Evolutionary conservation across 1,140 invertebrate species (phyloP), one percentile per base, ranked within the genome.

Genomic region (Neuroterus valhalla): DNA sequence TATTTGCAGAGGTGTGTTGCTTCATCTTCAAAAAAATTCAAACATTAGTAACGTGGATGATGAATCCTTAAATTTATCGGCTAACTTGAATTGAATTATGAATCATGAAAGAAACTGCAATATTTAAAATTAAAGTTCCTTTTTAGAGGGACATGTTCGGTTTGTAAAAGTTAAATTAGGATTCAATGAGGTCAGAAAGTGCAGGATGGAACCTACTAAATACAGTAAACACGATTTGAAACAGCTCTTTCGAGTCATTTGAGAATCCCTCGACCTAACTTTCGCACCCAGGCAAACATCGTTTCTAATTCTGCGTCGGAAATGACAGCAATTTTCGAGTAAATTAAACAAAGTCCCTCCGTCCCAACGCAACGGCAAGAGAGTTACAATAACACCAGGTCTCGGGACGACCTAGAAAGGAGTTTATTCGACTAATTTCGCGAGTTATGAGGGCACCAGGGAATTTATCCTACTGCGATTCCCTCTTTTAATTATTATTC

Each of bases 271-370:
- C 31, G 5, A 23, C 21, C 45, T 23, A 74, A 76, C 69, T 79
- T 79, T 76, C 55, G 72, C 68, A 70, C 78, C 76, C 70, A 73
- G 74, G 67, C 74, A 76, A 70, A 73, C 69, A 73, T 71, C 52
- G 48, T 69, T 70, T 68, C 38, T 74, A 74, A 74, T 75, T 68
- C 66, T 71, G 50, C 50, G 55, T 50, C 68, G 66, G 73, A 76
- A 78, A 78, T 76, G 77, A 78, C 77, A 77, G 77, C 70, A 78
- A 82, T 81, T 82, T 82, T 81, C 75, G 71, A 79, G 74, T 66
- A 76, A 82, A 81, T 82, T 81, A 79, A 82, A 79, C 76, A 78
- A 79, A 82, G 68, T 76, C 74, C 50, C 45, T 42, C 72, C 62
- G 43, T 68, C 67, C 66, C 26, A 15, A 45, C 43, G 71, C 26